Percentiles rank a stretch among this genome's conserved stretches.
Conservation (phyloP, 2,113 vertebrate genomes). For the Pangasianodon hypophthalmus region DNA sequence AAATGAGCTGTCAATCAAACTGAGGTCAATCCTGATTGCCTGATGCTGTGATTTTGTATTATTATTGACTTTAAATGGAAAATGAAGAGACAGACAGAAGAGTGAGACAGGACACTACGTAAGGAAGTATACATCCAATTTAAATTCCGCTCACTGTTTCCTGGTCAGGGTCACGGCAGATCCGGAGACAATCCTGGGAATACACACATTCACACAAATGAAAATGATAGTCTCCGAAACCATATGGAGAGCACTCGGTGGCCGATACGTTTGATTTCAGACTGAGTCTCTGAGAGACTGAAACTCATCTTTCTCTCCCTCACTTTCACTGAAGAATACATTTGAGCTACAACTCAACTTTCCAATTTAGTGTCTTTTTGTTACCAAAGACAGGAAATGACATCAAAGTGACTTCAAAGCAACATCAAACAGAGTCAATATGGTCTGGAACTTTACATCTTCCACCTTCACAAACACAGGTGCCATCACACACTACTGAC, state of each 20-base stretch:
- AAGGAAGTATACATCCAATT: not conserved
- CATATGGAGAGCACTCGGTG: not conserved
- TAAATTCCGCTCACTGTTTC: not conserved
- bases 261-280: not conserved
- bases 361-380: not conserved
- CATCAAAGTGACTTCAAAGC: slow-evolving; percentile 4
- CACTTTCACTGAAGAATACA: not conserved
- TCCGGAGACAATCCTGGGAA: not conserved
- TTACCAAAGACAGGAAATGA: not conserved
- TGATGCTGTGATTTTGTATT: not conserved
- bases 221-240: not conserved
- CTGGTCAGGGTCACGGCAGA: not conserved
- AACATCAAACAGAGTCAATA: not conserved
- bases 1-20: not conserved
- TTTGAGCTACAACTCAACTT: not conserved
- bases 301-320: not conserved
- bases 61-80: not conserved
- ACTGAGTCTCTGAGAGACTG: not conserved
- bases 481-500: not conserved
- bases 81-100: not conserved
- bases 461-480: not conserved
- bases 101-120: not conserved
- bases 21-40: not conserved
- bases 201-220: not conserved
- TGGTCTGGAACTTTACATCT: not conserved